Evolutionary conservation across 2,888 invertebrate species (phyloP), one percentile per base, ranked within the genome.

Genomic region (Serrognathus titanus): DNA sequence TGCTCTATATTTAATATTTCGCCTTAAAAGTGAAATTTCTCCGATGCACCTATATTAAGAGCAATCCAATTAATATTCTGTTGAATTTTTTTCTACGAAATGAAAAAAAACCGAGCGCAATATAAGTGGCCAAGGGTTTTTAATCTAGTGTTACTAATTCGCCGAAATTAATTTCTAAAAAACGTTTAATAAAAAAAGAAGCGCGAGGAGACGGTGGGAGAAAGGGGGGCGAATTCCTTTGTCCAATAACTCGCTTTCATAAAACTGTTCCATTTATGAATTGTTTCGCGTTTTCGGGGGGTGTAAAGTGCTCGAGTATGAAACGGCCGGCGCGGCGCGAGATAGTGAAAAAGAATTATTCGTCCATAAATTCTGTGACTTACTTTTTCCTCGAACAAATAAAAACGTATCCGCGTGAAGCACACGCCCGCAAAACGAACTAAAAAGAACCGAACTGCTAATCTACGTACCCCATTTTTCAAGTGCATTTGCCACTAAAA

Each of bases 361-460:
- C 63, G 60, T 59, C 60, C 65, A 64, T 65, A 65, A 65, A 65
- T 64, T 63, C 63, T 60, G 60, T 64, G 63, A 64, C 61, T 61
- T 63, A 64, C 61, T 62, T 63, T 63, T 65, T 65, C 61, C 65
- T 63, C 57, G 60, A 64, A 63, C 64, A 65, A 65, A 65, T 65
- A 65, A 65, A 64, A 65, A 61, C 56, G 63, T 60, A 60, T 58
- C 59, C 53, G 20, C 20, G 20, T 11, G 43, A 43, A 43, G 20
- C 43, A 20, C 12, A 16, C 24, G 24, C 13, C n/a, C n/a, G 39
- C 39, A 39, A 11, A 39, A 39, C 13, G 12, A 20, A 43, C 10
- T 6, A 43, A 43, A 43, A 43, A 8, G 16, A 11, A 9, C 9
- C 20, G 20, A 43, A 43, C 20, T 13, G 20, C 43, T 43, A 43